These are phyloP conservation scores for Lepidonotus clava DNA, from an alignment of 2,888 invertebrate species.

Conservation along the genomic window DNA sequence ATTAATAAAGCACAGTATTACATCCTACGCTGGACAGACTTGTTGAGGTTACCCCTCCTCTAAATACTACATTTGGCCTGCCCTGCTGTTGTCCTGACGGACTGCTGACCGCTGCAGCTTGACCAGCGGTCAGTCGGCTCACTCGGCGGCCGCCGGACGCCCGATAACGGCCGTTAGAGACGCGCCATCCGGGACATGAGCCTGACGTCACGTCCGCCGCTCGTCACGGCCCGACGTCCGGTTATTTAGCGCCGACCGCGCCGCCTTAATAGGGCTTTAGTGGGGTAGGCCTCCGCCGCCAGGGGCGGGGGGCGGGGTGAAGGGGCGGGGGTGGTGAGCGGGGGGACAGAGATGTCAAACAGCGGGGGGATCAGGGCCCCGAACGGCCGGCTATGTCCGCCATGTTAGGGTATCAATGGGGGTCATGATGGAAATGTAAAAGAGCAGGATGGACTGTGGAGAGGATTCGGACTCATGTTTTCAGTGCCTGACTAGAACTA, in stretches of 20 bases:
- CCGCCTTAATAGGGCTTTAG: slow-evolving; percentile 34
- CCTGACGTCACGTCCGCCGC: neutral
- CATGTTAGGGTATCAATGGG: neutral
- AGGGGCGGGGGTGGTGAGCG: neutral
- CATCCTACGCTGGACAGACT: too few relatives aligned
- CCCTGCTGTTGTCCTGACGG: too few relatives aligned
- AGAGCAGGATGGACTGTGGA: neutral
- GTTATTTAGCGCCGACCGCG: slow-evolving; percentile 25
- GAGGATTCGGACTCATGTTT: too few relatives aligned
- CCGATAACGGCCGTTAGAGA: slow-evolving; percentile 18
- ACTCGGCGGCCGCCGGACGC: neutral
- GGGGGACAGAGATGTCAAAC: slow-evolving; percentile 9
- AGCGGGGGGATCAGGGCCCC: neutral
- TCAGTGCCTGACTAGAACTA: too few relatives aligned
- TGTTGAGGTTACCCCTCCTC: too few relatives aligned
- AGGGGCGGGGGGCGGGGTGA: neutral
- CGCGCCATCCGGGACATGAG: neutral
- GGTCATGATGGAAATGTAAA: slow-evolving; percentile 6
- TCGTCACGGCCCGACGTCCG: slow-evolving; percentile 16
- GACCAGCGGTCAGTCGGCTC: neutral
- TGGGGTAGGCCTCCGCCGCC: neutral
- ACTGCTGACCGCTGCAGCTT: neutral
- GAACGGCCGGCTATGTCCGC: neutral
- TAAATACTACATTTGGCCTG: too few relatives aligned
- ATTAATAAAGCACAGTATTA: too few relatives aligned